phyloP scores from a whole-genome alignment of 2,113 vertebrate genomes.

The Aptenodytes forsteri region DNA sequence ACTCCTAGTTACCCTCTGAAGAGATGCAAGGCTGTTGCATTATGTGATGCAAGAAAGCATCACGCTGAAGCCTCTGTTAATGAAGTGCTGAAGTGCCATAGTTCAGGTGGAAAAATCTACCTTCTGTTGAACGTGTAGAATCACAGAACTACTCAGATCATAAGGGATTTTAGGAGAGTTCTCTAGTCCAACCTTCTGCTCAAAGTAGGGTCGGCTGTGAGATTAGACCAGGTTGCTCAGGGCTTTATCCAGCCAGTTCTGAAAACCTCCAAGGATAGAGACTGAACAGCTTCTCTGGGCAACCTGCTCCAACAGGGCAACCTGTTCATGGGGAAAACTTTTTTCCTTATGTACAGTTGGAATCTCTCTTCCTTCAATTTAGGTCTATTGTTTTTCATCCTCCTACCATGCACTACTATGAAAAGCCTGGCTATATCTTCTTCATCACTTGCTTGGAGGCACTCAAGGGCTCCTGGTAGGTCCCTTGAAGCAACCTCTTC shows the following conservation, averaged over 20 bases:
- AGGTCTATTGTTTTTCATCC: not conserved
- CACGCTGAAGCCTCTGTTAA: not conserved
- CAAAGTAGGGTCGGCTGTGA: not conserved
- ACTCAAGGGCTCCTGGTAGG: not conserved
- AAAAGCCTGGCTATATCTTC: not conserved
- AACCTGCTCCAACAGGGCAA: not conserved
- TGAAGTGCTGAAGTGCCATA: not conserved
- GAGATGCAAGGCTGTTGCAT: not conserved
- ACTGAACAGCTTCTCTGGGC: not conserved
- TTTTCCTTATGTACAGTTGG: not conserved
- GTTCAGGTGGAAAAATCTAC: not conserved
- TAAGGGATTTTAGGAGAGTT: not conserved
- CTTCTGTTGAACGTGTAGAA: not conserved
- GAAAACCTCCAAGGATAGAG: not conserved
- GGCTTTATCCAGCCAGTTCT: not conserved
- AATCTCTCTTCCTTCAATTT: not conserved
- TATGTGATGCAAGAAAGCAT: not conserved
- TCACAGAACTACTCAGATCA: not conserved
- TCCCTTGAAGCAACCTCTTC: not conserved
- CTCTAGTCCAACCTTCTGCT: not conserved
- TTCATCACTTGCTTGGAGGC: not conserved
- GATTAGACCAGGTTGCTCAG: not conserved
- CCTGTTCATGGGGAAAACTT: not conserved
- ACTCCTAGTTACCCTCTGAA: not conserved
- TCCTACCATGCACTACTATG: not conserved